A percentile compares a stretch with the other conserved stretches of the same genome.
Conservation (phyloP, 2,888 invertebrate genomes). For the Muscina levida region DNA sequence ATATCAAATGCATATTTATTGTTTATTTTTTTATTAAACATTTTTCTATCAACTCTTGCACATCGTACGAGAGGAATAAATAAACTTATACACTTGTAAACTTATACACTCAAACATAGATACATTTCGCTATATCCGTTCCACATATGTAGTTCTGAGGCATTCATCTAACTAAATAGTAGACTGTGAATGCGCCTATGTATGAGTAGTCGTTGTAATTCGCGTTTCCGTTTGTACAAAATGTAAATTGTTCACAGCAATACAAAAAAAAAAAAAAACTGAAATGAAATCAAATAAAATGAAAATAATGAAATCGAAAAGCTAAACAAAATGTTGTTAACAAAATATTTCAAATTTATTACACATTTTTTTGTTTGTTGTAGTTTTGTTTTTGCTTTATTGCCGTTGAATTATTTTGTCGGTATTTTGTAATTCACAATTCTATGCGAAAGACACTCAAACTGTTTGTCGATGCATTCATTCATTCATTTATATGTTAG, state of each 20-base stretch:
- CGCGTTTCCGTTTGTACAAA: constrained; percentile 61
- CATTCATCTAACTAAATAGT: background rate
- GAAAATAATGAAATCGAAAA: constrained; percentile 29
- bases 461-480: background rate
- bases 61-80: background rate
- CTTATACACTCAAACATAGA: background rate
- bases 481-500: constrained; percentile 38
- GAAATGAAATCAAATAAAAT: constrained; percentile 35
- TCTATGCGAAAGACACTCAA: background rate
- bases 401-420: constrained; percentile 60
- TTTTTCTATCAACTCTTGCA: constrained; percentile 18
- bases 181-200: too few relatives aligned
- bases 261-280: constrained; percentile 13
- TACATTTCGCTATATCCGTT: constrained; percentile 58
- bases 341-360: constrained; percentile 66
- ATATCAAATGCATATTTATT: constrained; percentile 34
- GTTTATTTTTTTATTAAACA: constrained; percentile 19
- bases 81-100: background rate
- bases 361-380: constrained; percentile 49
- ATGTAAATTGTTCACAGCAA: too few relatives aligned
- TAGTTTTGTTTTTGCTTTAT: constrained; percentile 34
- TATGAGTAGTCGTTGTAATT: too few relatives aligned
- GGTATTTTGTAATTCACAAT: constrained; percentile 63
- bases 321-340: constrained; percentile 61
- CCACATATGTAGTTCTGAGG: constrained; percentile 28